Conservation (phyloP, 2,797 vertebrate species). For the Phoxinus dragarum region DNA sequence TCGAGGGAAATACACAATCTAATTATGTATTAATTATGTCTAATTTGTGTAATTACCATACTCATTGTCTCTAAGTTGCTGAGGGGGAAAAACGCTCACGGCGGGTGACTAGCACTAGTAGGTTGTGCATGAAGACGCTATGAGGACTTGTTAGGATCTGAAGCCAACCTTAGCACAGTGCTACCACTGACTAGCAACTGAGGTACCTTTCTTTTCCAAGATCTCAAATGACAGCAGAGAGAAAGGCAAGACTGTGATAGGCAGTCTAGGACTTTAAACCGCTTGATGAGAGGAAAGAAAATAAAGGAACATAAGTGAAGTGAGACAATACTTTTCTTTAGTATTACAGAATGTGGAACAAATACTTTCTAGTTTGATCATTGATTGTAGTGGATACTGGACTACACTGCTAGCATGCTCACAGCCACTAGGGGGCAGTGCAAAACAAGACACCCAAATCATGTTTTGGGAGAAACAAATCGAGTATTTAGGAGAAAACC, state of each 20-base stretch:
- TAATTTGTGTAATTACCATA: slow-evolving; percentile 30
- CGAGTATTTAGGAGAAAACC: background rate
- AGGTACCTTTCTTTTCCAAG: slow-evolving; percentile 83
- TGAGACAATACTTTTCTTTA: background rate
- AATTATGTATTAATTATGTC: slow-evolving; percentile 12
- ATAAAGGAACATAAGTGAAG: slow-evolving; percentile 41
- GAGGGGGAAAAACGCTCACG: slow-evolving; percentile 10
- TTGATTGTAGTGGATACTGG: background rate
- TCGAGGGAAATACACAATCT: slow-evolving; percentile 27
- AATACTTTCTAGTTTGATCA: background rate
- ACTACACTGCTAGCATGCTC: background rate
- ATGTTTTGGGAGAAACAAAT: background rate
- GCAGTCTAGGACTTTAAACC: slow-evolving; percentile 79
- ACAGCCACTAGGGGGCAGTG: slow-evolving; percentile 46
- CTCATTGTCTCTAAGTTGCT: slow-evolving; percentile 21
- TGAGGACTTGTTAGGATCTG: background rate
- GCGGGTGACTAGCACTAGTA: slow-evolving; percentile 19
- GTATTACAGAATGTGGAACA: background rate
- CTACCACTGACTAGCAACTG: slow-evolving; percentile 47
- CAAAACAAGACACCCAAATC: background rate
- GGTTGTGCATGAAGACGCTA: slow-evolving; percentile 31
- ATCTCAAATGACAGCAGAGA: slow-evolving; percentile 84
- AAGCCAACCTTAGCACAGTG: slow-evolving; percentile 41
- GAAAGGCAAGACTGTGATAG: slow-evolving; percentile 84
- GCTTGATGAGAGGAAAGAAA: slow-evolving; percentile 70